Conservation (phyloP, 2,113 vertebrate genomes). For the Pelmatolapia mariae region DNA sequence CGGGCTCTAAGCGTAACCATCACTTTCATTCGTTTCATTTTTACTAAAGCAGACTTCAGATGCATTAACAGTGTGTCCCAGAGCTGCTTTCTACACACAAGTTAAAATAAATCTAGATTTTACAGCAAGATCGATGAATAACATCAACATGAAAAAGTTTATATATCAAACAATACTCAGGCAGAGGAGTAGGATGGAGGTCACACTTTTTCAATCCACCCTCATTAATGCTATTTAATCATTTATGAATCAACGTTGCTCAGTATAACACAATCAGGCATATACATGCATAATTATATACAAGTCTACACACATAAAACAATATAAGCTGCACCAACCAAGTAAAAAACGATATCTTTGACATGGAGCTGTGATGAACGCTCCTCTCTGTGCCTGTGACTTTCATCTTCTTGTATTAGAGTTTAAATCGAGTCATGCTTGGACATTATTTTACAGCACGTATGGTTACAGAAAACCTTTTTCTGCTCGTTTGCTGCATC, state of each 20-base stretch:
- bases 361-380: background rate
- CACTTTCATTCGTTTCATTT: rapidly evolving
- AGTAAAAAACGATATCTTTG: rapidly evolving
- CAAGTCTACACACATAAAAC: background rate
- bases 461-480: background rate
- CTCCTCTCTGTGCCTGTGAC: background rate
- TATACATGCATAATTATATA: background rate
- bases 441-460: background rate
- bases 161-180: background rate
- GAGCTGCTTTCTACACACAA: background rate
- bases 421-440: background rate
- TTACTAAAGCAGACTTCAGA: background rate
- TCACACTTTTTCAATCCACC: background rate
- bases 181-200: background rate
- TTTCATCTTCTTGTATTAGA: background rate
- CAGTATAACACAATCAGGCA: background rate
- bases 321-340: background rate
- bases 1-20: background rate
- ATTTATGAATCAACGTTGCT: background rate
- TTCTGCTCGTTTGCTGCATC: background rate
- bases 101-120: background rate
- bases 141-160: background rate
- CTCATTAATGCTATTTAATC: background rate
- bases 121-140: background rate
- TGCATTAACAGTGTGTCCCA: background rate